phyloP scores from a whole-genome alignment of 2,888 invertebrate genomes.

The Dichetophora obliterata region DNA sequence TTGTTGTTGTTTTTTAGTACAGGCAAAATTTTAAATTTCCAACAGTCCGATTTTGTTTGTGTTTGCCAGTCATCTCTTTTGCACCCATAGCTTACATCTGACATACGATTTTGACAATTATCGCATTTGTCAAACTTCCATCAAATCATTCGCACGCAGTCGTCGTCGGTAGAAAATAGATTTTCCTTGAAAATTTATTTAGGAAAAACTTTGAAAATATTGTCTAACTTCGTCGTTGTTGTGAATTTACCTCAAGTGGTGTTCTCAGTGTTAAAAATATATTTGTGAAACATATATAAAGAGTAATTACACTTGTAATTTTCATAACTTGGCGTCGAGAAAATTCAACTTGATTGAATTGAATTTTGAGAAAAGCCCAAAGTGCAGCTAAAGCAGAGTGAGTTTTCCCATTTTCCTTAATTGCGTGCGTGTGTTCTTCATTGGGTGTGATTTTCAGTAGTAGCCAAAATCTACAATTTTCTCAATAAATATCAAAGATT shows the following conservation, averaged over 20 bases:
- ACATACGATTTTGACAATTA: constrained; percentile 41
- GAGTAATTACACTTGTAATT: neutral
- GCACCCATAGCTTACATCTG: neutral
- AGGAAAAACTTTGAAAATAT: constrained; percentile 29
- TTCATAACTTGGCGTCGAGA: neutral
- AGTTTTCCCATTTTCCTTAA: constrained; percentile 20
- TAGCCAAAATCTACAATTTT: neutral
- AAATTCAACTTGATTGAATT: neutral
- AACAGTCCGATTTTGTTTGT: constrained; percentile 24
- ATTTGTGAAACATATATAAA: neutral
- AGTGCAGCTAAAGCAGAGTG: constrained; percentile 6
- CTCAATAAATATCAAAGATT: neutral
- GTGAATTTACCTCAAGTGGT: constrained; percentile 16
- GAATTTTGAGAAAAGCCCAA: constrained; percentile 12
- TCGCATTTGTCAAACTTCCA: constrained; percentile 51
- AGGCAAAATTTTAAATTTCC: constrained; percentile 30
- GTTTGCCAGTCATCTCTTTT: constrained; percentile 1
- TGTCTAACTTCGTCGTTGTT: constrained; percentile 18
- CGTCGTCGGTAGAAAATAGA: constrained; percentile 25
- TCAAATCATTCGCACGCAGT: constrained; percentile 43
- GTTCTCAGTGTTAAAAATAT: neutral
- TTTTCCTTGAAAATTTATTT: constrained; percentile 31
- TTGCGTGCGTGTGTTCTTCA: neutral
- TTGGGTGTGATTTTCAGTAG: neutral
- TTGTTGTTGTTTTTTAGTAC: constrained; percentile 9